Percentiles rank a stretch among this genome's conserved stretches.
Conservation (phyloP, 2,888 invertebrate species). For the Agriopis marginaria region DNA sequence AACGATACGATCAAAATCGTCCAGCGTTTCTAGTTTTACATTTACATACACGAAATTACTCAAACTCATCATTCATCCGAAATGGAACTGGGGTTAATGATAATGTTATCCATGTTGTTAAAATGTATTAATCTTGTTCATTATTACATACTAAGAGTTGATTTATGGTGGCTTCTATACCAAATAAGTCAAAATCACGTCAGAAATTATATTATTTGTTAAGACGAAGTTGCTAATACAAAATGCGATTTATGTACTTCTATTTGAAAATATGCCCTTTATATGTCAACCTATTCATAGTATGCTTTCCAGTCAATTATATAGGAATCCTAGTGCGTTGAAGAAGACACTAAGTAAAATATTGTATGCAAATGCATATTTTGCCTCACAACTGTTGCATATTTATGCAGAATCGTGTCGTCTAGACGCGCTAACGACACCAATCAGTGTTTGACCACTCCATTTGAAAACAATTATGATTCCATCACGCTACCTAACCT, state of each 20-base stretch:
- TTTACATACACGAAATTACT: background rate
- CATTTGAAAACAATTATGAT: slow-evolving; percentile 65
- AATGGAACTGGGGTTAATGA: background rate
- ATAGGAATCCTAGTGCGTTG: background rate
- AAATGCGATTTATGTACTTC: background rate
- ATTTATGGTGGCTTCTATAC: background rate
- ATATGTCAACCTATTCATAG: background rate
- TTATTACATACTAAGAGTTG: background rate
- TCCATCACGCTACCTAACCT: slow-evolving; percentile 54
- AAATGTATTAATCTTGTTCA: background rate
- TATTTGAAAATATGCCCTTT: background rate
- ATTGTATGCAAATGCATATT: slow-evolving; percentile 18
- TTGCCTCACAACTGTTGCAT: slow-evolving; percentile 47
- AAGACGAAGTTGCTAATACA: background rate
- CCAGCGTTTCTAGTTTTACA: background rate
- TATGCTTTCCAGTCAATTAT: background rate
- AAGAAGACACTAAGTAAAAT: slow-evolving; percentile 34
- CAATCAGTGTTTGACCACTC: slow-evolving; percentile 48
- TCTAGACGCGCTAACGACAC: slow-evolving; percentile 55
- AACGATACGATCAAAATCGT: slow-evolving; percentile 4
- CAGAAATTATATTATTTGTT: background rate
- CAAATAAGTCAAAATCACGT: background rate
- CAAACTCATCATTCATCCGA: slow-evolving; percentile 2
- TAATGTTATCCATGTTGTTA: slow-evolving; percentile 5
- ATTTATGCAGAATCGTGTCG: slow-evolving; percentile 55